Conservation (phyloP, 2,113 vertebrate species). For the Ursus arctos region DNA sequence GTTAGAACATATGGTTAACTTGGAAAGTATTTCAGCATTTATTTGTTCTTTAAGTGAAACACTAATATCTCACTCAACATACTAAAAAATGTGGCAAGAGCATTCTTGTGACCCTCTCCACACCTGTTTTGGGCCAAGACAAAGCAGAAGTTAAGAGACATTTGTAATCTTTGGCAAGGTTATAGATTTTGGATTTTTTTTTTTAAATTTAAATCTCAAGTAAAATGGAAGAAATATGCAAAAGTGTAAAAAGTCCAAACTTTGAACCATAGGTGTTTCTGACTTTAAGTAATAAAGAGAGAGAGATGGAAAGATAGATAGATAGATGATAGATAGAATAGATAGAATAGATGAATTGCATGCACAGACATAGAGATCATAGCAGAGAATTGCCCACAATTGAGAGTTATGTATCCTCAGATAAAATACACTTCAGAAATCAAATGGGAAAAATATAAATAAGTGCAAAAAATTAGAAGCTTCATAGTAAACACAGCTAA, state of each 20-base stretch:
- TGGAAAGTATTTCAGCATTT: background rate
- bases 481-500: background rate
- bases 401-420: background rate
- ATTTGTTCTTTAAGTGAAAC: background rate
- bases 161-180: background rate
- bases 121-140: background rate
- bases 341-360: background rate
- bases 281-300: background rate
- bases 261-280: background rate
- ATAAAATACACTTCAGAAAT: slow-evolving; percentile 32
- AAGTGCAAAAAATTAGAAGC: background rate
- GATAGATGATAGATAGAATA: too few species aligned
- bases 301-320: background rate
- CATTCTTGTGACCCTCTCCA: background rate
- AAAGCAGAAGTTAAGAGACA: background rate
- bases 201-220: background rate
- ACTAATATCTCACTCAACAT: background rate
- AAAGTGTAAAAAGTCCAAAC: background rate
- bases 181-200: background rate
- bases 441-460: background rate
- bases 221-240: background rate
- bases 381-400: background rate
- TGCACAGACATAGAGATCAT: background rate
- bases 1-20: background rate
- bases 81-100: background rate